A percentile compares a stretch with the other conserved stretches of the same genome.
phyloP scores from a whole-genome alignment of 2,113 vertebrate genomes.

The Gopherus evgoodei region DNA sequence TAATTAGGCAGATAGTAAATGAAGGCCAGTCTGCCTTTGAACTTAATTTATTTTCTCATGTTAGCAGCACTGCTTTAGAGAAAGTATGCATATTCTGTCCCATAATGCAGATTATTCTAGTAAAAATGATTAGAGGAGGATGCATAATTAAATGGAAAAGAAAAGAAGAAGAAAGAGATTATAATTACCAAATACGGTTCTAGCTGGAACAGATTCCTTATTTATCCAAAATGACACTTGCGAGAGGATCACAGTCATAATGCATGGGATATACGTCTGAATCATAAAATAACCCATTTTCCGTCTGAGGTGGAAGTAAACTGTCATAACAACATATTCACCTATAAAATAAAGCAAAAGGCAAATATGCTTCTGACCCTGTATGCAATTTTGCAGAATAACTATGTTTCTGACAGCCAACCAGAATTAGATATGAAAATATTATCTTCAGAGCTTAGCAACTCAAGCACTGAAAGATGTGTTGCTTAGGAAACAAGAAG shows the following conservation, averaged over 20 bases:
- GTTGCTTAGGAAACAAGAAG: not conserved
- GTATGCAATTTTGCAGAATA: not conserved
- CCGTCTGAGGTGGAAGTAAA: constrained; percentile 95
- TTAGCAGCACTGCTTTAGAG: not conserved
- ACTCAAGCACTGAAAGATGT: not conserved
- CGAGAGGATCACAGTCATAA: constrained; percentile 99
- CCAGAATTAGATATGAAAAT: not conserved
- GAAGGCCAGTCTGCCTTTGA: not conserved
- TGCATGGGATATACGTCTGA: constrained; percentile 99
- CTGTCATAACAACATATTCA: constrained; percentile 99
- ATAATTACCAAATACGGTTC: constrained; percentile 96
- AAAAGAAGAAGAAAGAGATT: constrained; percentile 21
- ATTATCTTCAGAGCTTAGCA: not conserved
- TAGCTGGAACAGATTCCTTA: constrained; percentile 97
- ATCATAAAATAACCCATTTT: constrained; percentile 99
- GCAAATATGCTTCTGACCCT: not conserved
- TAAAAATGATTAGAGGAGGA: not conserved
- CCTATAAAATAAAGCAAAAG: constrained; percentile 78
- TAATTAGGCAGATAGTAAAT: not conserved
- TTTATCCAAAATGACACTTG: constrained; percentile 99
- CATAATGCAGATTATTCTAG: not conserved
- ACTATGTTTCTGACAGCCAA: constrained; percentile 15
- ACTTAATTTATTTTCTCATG: not conserved
- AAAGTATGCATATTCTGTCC: not conserved
- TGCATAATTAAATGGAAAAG: not conserved